Evolutionary conservation across 1,140 invertebrate species (phyloP), one percentile per base, ranked within the genome.

Genomic region (Bombus fervidus): DNA sequence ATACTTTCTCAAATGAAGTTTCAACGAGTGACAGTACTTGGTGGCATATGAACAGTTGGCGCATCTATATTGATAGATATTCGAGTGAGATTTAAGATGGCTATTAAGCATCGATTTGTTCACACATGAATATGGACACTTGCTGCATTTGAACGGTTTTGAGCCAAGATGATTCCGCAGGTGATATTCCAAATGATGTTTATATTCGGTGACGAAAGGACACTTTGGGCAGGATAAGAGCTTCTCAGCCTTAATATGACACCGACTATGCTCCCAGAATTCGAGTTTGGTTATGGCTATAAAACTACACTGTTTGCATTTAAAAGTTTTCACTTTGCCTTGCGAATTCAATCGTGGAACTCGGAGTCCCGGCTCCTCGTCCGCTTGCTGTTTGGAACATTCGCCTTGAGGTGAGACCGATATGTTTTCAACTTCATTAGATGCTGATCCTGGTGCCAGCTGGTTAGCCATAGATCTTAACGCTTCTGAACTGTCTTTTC

Each of bases 71-170:
- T 99, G 99, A 92, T 99, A 99, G 0, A 99, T 95, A 86, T 98
- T 99, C 0, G 98, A 99, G 94, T 99, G 99, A 0, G 98, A 99
- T 93, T 99, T 99, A 91, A 99, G 96, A 92, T 99, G 99, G 0
- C 98, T 99, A 93, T 99, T 99, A 22, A 99, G 96, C 99, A 99
- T 99, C 1, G 99, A 99, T 93, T 99, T 99, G 95, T 99, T 99
- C 6, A 99, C 99, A 93, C 99, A 99, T 0, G 97, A 96, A 92
- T 99, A 99, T 25, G 96, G 96, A 94, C 98, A 99, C 90, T 99
- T 97, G 75, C 96, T 95, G 94, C 99, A 99, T 92, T 99, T 98
- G 95, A 98, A 99, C 0, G 99, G 99, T 92, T 99, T 99, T 0
- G 97, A 98, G 13, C 98, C 98, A 89, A 97, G 97, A 94, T 99